phyloP scores from a whole-genome alignment of 2,113 vertebrate genomes.

The Phyllostomus discolor region DNA sequence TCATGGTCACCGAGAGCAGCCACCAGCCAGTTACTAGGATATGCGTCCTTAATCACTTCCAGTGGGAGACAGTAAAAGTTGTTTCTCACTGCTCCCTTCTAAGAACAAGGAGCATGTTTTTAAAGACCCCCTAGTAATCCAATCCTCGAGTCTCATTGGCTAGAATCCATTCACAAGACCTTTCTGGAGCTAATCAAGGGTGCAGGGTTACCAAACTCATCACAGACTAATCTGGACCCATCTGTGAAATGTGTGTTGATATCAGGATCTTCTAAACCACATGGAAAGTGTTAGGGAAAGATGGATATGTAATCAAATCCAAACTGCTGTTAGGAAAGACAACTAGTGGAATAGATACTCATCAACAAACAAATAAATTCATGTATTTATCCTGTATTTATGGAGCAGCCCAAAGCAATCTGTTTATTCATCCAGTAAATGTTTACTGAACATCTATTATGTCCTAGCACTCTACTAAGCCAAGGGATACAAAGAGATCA shows the following conservation, averaged over 20 bases:
- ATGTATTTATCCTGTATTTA: neutral
- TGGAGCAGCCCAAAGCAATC: neutral
- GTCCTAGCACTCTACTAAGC: neutral
- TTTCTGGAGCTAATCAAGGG: neutral
- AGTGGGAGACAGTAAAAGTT: neutral
- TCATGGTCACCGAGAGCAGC: neutral
- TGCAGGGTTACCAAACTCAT: neutral
- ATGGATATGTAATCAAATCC: neutral
- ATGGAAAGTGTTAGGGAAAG: neutral
- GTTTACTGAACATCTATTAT: neutral
- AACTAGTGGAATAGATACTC: neutral
- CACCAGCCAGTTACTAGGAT: neutral
- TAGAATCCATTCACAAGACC: neutral
- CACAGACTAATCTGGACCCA: neutral
- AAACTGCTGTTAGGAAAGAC: neutral
- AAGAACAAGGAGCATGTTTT: neutral
- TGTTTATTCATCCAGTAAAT: neutral
- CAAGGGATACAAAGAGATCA: neutral
- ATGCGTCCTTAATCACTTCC: neutral
- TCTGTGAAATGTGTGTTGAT: neutral
- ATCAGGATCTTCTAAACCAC: neutral
- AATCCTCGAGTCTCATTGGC: neutral
- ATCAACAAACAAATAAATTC: neutral
- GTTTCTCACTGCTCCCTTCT: neutral
- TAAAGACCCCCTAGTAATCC: neutral